These are phyloP conservation scores for Zalophus californianus DNA, from an alignment of 2,797 vertebrate species.

Conservation along the genomic window DNA sequence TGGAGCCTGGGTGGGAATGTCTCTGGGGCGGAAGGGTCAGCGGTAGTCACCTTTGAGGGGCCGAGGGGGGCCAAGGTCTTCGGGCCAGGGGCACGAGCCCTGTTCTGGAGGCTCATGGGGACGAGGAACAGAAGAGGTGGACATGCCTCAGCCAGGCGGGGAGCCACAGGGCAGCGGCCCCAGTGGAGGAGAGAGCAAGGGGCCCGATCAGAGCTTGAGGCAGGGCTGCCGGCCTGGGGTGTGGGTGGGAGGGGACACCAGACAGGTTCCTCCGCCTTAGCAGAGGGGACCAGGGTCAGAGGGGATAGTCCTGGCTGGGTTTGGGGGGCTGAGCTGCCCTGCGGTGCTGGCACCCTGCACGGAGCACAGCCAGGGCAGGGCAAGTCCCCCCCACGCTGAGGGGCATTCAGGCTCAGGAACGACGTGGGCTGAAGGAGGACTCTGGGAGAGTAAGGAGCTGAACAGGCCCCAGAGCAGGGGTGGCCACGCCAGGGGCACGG, in stretches of 20 bases:
- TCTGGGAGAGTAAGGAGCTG: not conserved
- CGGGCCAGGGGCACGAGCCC: not conserved
- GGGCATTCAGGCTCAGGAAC: not conserved
- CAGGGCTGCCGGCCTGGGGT: not conserved
- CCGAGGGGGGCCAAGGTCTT: rapidly evolving
- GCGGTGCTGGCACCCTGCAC: rapidly evolving
- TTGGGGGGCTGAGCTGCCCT: not conserved
- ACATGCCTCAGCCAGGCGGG: rapidly evolving
- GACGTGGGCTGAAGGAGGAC: not conserved
- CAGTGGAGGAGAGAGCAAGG: rapidly evolving
- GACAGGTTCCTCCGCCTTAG: too few relatives aligned
- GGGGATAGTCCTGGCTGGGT: not conserved
- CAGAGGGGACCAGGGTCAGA: too few relatives aligned
- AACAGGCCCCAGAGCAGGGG: not conserved
- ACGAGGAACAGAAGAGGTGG: not conserved
- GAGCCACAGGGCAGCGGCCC: not conserved
- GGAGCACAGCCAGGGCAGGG: rapidly evolving
- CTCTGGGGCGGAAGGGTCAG: not conserved
- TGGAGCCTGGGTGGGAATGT: not conserved
- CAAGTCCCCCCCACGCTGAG: not conserved
- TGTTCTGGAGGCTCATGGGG: rapidly evolving
- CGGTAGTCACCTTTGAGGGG: not conserved
- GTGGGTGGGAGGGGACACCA: not conserved
- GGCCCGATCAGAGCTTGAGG: not conserved
- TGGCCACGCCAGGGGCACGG: not conserved